phyloP scores from a whole-genome alignment of 2,797 vertebrate species.

The Spheniscus humboldti region DNA sequence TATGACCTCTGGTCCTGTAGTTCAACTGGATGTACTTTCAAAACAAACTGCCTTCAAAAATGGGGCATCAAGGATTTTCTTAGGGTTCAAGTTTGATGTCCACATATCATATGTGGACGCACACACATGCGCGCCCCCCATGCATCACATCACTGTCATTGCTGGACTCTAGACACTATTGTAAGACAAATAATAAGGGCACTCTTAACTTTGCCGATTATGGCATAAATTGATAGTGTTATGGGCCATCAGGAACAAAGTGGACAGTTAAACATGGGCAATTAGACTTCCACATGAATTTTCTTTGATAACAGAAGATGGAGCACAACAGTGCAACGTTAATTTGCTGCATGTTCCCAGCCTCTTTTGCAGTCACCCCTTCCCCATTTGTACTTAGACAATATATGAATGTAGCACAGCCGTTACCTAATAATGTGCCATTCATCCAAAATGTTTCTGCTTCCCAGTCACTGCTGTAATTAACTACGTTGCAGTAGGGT shows the following conservation, averaged over 20 bases:
- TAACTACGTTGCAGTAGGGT: background rate
- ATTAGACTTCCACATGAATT: background rate
- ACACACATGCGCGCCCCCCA: too few relatives aligned
- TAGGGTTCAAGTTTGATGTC: background rate
- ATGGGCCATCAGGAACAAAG: background rate
- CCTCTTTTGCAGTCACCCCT: background rate
- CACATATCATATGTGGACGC: too few relatives aligned
- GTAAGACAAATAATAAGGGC: background rate
- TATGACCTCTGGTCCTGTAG: background rate
- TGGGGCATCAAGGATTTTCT: background rate
- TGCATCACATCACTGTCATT: background rate
- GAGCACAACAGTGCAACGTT: background rate
- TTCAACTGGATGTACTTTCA: background rate
- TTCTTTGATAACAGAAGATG: background rate
- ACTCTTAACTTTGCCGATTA: background rate
- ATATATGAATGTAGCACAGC: background rate
- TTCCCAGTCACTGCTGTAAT: slow-evolving; percentile 72
- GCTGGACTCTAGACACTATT: background rate
- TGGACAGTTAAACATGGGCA: background rate
- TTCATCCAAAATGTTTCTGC: slow-evolving; percentile 60
- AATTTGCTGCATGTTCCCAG: background rate
- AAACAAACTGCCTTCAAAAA: background rate
- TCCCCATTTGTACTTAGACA: background rate
- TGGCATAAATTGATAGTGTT: background rate
- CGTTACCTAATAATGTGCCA: slow-evolving; percentile 39